Evolutionary conservation across 2,113 vertebrate genomes (phyloP).

Genomic region (Malurus cyaneus): DNA sequence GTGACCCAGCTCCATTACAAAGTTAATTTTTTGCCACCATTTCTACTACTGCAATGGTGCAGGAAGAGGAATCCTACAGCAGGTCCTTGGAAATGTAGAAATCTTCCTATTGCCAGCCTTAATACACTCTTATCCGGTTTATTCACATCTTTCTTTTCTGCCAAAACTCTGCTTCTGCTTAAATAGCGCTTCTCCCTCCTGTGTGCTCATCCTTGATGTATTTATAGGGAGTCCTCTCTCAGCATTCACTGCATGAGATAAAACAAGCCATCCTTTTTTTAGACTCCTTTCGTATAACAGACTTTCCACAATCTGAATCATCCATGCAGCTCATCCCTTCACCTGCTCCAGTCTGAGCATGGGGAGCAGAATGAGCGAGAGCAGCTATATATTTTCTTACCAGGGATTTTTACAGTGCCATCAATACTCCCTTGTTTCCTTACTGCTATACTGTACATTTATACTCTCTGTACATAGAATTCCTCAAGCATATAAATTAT

Average conservation of each 20-base stretch:
- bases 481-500: not conserved
- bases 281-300: slow-evolving; percentile 21
- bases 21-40: slow-evolving; percentile 12
- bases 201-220: slow-evolving; percentile 31
- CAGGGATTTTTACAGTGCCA: not conserved
- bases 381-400: not conserved
- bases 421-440: slow-evolving; percentile 3
- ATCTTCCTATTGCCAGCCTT: slow-evolving; percentile 7
- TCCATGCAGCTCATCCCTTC: slow-evolving; percentile 14
- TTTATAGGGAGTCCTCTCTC: slow-evolving; percentile 58
- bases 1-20: not conserved
- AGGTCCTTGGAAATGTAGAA: slow-evolving; percentile 31
- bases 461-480: not conserved
- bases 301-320: not conserved
- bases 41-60: not conserved
- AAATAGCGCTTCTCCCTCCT: slow-evolving; percentile 36
- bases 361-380: not conserved
- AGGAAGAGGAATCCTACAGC: slow-evolving; percentile 6
- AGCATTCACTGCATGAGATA: slow-evolving; percentile 38
- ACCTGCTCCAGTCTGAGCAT: not conserved
- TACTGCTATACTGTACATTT: not conserved
- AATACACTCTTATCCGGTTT: slow-evolving; percentile 1
- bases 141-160: slow-evolving; percentile 35
- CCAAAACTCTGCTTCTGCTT: slow-evolving; percentile 37
- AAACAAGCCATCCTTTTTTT: slow-evolving; percentile 42